Evolutionary conservation across 1,140 invertebrate genomes (phyloP), one percentile per base, ranked within the genome.

Genomic region (Solenopsis invicta): DNA sequence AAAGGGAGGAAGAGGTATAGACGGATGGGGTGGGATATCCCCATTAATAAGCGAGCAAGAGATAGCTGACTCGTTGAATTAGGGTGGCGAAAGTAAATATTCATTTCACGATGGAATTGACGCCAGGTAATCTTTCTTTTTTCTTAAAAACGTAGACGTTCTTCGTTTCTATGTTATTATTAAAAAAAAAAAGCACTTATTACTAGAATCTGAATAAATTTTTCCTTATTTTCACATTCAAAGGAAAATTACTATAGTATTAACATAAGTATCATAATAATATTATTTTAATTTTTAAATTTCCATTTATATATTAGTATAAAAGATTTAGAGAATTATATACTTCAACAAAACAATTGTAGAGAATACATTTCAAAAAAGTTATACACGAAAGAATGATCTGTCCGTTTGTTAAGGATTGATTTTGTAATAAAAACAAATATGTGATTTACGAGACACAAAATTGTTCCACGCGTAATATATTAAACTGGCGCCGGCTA

Each of bases 31-130:
- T 90, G 90, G 92, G 92, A 94, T 94, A 94, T 94, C 93, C 69
- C 80, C 95, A 95, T 95, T 95, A 95, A 95, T 95, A 95, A 94
- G 93, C 94, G 93, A 95, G 92, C 91, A 91, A 93, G 93, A 94
- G 93, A 89, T 92, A 88, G 90, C 85, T 71, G 88, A 75, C 87
- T 90, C 89, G 88, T 91, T 92, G 90, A 89, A 92, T 93, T 88
- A 92, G 91, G 92, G 92, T 92, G 93, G 91, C 89, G 85, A 93
- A 93, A 89, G 95, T 95, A 95, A 95, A 95, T 95, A 95, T 95
- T 95, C 95, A 95, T 95, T 95, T 94, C 91, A 92, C 93, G 92
- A 94, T 94, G 92, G 86, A 66, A 66, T 34, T 34, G 84, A 80
- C 48, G 45, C 24, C 77, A 81, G 77, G 77, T 81, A 81, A 45